Conservation (phyloP, 2,113 vertebrate species). For the Scomber japonicus region DNA sequence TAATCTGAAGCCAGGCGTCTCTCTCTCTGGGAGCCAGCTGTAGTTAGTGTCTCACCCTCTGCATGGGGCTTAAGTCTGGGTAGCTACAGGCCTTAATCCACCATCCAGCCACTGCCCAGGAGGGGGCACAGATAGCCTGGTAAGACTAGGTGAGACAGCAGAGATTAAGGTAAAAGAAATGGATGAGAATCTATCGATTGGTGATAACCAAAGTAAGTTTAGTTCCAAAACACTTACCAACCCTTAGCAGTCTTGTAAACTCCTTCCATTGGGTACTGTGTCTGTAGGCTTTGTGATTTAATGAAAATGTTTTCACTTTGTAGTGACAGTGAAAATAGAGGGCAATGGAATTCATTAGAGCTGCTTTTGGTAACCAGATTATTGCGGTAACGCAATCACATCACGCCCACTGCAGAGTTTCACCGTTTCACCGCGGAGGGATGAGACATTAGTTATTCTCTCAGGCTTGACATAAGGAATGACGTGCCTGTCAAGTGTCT, state of each 20-base stretch:
- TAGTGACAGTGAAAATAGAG: not conserved
- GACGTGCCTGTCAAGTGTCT: no score
- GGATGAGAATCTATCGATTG: conserved; percentile 54
- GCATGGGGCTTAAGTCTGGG: conserved; percentile 73
- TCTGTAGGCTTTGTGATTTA: not conserved
- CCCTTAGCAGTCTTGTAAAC: not conserved
- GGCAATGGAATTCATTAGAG: not conserved
- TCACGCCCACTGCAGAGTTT: no score
- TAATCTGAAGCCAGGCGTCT: conserved; percentile 75
- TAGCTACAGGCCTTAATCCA: conserved; percentile 75
- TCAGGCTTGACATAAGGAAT: no score
- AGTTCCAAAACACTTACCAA: not conserved
- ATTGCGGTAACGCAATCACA: no score
- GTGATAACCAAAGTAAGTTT: conserved; percentile 61
- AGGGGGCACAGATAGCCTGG: conserved; percentile 78
- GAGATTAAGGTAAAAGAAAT: conserved; percentile 67
- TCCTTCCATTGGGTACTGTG: not conserved
- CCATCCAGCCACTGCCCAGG: conserved; percentile 75
- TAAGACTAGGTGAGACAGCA: conserved; percentile 66
- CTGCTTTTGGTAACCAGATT: no score
- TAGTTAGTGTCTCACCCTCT: conserved; percentile 65
- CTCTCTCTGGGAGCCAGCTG: conserved; percentile 59
- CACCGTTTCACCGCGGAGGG: no score
- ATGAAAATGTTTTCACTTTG: not conserved
- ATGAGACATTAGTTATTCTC: no score